Evolutionary conservation across 2,113 vertebrate genomes (phyloP), one percentile per base, ranked within the genome.

Genomic region (Origma solitaria): DNA sequence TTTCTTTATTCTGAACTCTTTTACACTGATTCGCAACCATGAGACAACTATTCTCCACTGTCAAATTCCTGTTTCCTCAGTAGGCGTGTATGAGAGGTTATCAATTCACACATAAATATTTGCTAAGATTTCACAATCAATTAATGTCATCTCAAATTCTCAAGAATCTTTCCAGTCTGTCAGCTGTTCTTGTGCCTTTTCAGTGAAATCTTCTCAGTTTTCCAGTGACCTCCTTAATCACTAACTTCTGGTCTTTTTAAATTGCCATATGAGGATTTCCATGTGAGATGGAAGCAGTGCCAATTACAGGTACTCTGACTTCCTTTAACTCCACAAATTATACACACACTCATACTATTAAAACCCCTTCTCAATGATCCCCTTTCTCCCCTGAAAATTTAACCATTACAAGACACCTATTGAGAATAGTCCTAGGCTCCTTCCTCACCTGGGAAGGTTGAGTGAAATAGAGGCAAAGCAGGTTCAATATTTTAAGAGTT

Each of bases 211-310:
- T 58, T 69, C 35, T 60, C 62, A 28, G 33, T 45, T 68, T 73
- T 9, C 3, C 18, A 15, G 13, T 1, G 2, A 54, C 20, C 4
- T 38, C 6, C n/a, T 47, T 49, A 42, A 62, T 25, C 0, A 0
- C 14, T 40, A 56, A 62, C 10, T 47, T 82, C n/a, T 64, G 44
- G 28, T 15, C 24, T 80, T 15, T 28, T 35, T 12, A 68, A 38
- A 60, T 69, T 91, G 16, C 7, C 12, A 2, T 25, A 35, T 70
- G 15, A 77, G 9, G 56, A 47, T 47, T 47, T 23, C 22, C 47
- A 23, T 11, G 35, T 66, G 14, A 77, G 11, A 60, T 11, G 16
- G 10, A 21, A 76, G 68, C 15, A 50, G 17, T 31, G 33, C 7
- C 20, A 58, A 79, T 58, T 19, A 50, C 6, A 54, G 19, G 7